Conservation (phyloP, 2,113 vertebrate species). For the Leucopternis melanops region DNA sequence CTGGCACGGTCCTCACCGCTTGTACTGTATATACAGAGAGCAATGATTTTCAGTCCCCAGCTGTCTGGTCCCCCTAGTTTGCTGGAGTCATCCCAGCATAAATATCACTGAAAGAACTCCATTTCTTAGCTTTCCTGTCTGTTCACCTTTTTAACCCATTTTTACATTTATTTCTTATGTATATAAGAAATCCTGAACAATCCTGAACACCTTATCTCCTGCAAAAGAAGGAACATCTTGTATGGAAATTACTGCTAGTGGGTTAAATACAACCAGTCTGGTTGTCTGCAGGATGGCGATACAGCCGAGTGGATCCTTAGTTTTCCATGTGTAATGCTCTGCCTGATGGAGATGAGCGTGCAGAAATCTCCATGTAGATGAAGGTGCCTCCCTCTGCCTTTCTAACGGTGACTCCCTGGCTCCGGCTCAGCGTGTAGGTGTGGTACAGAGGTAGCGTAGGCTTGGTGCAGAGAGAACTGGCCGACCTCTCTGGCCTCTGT, state of each 20-base stretch:
- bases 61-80: neutral
- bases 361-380: neutral
- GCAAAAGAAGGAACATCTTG: neutral
- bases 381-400: neutral
- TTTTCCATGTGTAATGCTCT: neutral
- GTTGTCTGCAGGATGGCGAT: fast-evolving
- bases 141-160: constrained; percentile 2
- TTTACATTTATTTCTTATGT: neutral
- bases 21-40: neutral
- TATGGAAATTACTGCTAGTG: fast-evolving
- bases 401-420: neutral
- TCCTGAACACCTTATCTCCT: constrained; percentile 58
- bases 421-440: fast-evolving
- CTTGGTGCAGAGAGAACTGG: neutral
- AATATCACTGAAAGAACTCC: neutral
- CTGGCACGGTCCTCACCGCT: neutral
- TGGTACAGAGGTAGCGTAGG: neutral
- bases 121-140: constrained; percentile 1
- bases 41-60: neutral
- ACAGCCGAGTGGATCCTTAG: neutral
- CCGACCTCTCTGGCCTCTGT: neutral
- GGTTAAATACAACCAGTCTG: fast-evolving
- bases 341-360: fast-evolving
- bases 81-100: neutral
- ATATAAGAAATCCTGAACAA: neutral